These are phyloP conservation scores for Callocephalon fimbriatum DNA, from an alignment of 2,113 vertebrate genomes.

Conservation along the genomic window DNA sequence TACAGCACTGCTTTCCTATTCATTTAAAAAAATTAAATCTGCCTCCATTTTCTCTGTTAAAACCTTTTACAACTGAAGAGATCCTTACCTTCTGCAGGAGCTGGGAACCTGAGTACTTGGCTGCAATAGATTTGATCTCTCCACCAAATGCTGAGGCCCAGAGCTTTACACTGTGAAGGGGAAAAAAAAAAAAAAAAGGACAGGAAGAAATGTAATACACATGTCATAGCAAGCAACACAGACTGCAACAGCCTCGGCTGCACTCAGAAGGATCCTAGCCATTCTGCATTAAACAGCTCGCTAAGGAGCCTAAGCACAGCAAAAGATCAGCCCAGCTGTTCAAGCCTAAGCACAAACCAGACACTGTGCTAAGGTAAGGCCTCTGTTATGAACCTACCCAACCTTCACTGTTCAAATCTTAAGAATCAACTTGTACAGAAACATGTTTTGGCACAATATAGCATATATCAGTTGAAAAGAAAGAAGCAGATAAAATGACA, in stretches of 20 bases:
- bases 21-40: slow-evolving; percentile 73
- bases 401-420: neutral
- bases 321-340: neutral
- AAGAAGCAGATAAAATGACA: neutral
- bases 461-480: neutral
- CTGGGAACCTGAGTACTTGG: slow-evolving; percentile 98
- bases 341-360: neutral
- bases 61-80: slow-evolving; percentile 26
- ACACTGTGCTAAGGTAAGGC: slow-evolving; percentile 13
- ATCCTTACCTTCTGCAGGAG: slow-evolving; percentile 96
- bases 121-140: slow-evolving; percentile 98
- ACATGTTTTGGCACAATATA: neutral
- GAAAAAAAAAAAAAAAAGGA: neutral
- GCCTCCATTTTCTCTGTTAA: slow-evolving; percentile 77
- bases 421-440: neutral
- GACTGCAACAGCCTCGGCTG: slow-evolving; percentile 44
- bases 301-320: slow-evolving; percentile 29
- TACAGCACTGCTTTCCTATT: slow-evolving; percentile 51
- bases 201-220: slow-evolving; percentile 65
- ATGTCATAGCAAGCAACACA: slow-evolving; percentile 56
- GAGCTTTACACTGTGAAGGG: slow-evolving; percentile 89
- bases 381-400: neutral
- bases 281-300: slow-evolving; percentile 42
- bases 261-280: neutral
- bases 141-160: slow-evolving; percentile 99